These are phyloP conservation scores for Lophura nycthemera DNA, from an alignment of 2,113 vertebrate genomes.

Conservation along the genomic window DNA sequence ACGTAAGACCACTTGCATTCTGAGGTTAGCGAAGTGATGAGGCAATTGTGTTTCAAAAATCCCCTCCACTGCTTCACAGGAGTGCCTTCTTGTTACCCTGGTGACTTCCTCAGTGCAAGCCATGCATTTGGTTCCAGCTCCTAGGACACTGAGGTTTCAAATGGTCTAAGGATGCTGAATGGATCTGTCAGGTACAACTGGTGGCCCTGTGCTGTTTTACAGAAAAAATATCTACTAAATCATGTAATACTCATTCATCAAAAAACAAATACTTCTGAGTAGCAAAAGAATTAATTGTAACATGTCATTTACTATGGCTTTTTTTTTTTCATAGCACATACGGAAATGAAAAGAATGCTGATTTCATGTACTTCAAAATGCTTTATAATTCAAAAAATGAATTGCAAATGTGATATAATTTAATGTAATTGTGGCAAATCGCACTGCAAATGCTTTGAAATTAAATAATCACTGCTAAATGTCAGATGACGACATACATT, in stretches of 20 bases:
- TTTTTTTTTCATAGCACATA: not conserved
- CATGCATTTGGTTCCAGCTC: rapidly evolving
- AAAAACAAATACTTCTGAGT: not conserved
- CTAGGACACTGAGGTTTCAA: not conserved
- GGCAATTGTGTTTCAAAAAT: not conserved
- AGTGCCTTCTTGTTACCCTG: not conserved
- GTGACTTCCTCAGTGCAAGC: not conserved
- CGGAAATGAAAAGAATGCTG: conserved; percentile 20
- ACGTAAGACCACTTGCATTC: not conserved
- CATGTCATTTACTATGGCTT: not conserved
- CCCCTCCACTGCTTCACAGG: not conserved
- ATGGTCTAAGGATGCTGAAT: not conserved
- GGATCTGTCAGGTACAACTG: not conserved
- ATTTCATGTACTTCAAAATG: conserved; percentile 23
- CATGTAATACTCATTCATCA: not conserved
- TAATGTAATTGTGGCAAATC: conserved; percentile 31
- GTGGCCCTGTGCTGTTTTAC: not conserved
- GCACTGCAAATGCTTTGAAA: conserved; percentile 46
- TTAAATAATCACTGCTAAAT: conserved; percentile 49
- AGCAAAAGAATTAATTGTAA: not conserved
- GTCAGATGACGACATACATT: not conserved
- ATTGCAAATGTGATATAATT: conserved; percentile 1
- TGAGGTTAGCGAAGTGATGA: not conserved
- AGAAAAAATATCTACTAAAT: not conserved
- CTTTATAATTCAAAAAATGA: conserved; percentile 28